Evolutionary conservation across 2,888 invertebrate genomes (phyloP), one percentile per base, ranked within the genome.

Genomic region (Pachliopta kotzebuea): DNA sequence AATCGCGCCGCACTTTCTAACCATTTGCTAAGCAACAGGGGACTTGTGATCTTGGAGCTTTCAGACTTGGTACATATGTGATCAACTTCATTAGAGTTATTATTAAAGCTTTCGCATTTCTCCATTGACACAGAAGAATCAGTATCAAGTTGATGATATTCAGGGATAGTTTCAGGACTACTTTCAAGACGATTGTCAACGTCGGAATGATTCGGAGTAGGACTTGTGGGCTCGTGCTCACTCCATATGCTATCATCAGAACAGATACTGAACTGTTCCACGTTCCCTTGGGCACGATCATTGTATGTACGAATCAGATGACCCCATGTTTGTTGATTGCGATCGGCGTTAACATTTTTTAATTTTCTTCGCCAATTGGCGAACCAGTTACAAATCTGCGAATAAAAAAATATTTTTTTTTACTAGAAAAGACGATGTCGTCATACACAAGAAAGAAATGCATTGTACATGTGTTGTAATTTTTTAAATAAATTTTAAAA

Each of bases 171-270:
- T 66, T 85, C 86, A 26, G 85, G 81, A 62, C 85, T 88, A 66
- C 80, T 80, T 26, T 75, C 72, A 45, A 76, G 76, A 49, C 82
- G 81, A 42, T 70, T 76, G 45, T 85, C 83, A 23, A 80, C 73
- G 66, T 87, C 83, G 42, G 80, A 64, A 21, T 78, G 72, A 49
- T 81, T 80, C 14, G 72, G 74, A 63, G 80, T 80, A 24, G 80
- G 80, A 64, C 80, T 83, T 26, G 73, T 75, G 1, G 76, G 86
- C 64, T 93, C 93, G n/a, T 88, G 87, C 75, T 95, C 95, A 72
- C 95, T 95, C 96, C 96, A 96, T 76, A 96, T 96, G 83, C 95
- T 95, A 78, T 96, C 96, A 67, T 95, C 94, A 0, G 96, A 96
- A 70, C 94, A 94, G 73, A 96, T 95, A 80, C 95, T 95, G 80